phyloP scores from a whole-genome alignment of 2,797 vertebrate genomes.

The Pteropus rufus region DNA sequence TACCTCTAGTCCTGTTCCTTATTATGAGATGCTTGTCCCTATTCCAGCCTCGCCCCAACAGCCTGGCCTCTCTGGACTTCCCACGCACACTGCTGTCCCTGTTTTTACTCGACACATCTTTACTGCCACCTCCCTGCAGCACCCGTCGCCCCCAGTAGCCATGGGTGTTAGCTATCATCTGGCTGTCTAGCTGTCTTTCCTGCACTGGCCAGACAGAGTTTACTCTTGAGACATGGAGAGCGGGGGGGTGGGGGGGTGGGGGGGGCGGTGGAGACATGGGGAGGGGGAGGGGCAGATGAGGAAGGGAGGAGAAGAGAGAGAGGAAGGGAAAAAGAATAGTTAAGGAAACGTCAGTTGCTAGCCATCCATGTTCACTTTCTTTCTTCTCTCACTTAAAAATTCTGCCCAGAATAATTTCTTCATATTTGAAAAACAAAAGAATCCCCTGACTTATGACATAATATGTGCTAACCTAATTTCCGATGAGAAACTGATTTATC shows the following conservation, averaged over 20 bases:
- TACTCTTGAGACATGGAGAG: not conserved
- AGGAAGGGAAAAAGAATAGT: not conserved
- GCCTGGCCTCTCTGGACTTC: not conserved
- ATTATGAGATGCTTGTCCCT: not conserved
- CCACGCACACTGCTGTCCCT: not conserved
- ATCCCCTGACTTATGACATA: not conserved
- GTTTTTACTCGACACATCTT: not conserved
- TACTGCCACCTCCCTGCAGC: not conserved
- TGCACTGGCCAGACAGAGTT: not conserved
- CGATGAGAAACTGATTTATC: conserved; percentile 4
- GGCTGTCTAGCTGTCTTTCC: not conserved
- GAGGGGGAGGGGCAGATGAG: too few relatives aligned
- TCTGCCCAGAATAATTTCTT: not conserved
- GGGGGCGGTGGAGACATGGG: too few relatives aligned
- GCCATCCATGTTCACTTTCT: not conserved
- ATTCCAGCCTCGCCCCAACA: not conserved
- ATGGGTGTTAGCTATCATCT: not conserved
- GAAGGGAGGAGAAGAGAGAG: not conserved
- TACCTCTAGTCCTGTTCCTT: not conserved
- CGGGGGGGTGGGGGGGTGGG: too few relatives aligned
- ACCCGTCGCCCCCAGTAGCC: not conserved
- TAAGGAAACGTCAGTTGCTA: not conserved
- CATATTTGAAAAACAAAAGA: conserved; percentile 1
- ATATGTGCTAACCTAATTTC: not conserved
- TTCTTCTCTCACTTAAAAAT: not conserved